Evolutionary conservation across 2,113 vertebrate species (phyloP).

Genomic region (Prinia subflava): DNA sequence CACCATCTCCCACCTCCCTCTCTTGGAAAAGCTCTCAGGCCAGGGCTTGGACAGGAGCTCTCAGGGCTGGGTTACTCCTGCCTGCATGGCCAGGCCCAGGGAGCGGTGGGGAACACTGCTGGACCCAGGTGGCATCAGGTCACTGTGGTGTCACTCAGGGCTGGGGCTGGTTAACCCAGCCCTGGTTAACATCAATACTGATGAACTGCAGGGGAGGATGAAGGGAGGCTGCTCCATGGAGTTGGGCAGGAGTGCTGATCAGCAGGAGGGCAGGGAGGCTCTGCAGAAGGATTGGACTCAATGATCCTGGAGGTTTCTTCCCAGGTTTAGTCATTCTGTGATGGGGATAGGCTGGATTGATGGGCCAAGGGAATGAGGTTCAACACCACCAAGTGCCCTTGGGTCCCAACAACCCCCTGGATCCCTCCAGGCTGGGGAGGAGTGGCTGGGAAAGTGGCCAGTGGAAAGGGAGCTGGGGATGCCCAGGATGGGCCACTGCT

Average conservation of each 20-base stretch:
- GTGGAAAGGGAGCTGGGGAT: not conserved
- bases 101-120: not conserved
- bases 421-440: not conserved
- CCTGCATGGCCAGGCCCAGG: not conserved
- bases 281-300: not conserved
- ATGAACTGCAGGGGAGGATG: too few species aligned
- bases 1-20: not conserved
- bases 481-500: not conserved
- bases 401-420: not conserved
- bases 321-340: too few species aligned
- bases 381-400: not conserved
- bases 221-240: not conserved
- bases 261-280: not conserved
- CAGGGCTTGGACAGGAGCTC: not conserved
- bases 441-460: not conserved
- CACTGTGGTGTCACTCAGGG: not conserved
- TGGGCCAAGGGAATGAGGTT: not conserved
- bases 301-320: too few species aligned
- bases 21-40: not conserved
- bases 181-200: fast-evolving
- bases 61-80: not conserved
- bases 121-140: fast-evolving
- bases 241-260: not conserved
- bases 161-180: too few species aligned
- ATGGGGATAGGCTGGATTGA: not conserved